Conservation (phyloP, 2,888 invertebrate genomes). For the Notodonta dromedarius region DNA sequence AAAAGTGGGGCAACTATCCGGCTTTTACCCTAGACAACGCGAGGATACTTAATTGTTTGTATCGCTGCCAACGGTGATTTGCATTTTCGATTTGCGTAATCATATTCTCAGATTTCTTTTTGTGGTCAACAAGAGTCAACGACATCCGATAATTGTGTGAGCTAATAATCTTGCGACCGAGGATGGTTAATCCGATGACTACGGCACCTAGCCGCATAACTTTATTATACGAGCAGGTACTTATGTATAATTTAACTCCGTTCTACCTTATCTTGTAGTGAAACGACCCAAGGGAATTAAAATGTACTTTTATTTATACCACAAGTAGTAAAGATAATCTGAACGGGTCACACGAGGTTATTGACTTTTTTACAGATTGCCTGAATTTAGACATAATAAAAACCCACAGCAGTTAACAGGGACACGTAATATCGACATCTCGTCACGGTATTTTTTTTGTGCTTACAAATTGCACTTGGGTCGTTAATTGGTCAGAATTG, state of each 20-base stretch:
- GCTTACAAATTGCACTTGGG: slow-evolving; percentile 69
- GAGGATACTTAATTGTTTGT: no score
- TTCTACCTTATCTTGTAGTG: background rate
- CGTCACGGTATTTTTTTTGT: slow-evolving; percentile 69
- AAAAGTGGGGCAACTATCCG: no score
- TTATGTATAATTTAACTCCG: background rate
- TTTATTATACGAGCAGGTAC: background rate
- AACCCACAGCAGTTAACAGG: slow-evolving; percentile 64
- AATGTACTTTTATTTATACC: slow-evolving; percentile 9
- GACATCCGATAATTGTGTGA: slow-evolving; percentile 16
- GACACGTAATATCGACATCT: slow-evolving; percentile 64
- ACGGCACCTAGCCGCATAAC: slow-evolving; percentile 3
- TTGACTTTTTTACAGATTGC: slow-evolving; percentile 28
- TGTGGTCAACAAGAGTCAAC: slow-evolving; percentile 19
- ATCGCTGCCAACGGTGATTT: slow-evolving; percentile 8
- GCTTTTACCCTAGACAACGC: no score
- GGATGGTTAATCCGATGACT: background rate
- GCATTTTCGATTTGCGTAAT: slow-evolving; percentile 31
- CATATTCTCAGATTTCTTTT: slow-evolving; percentile 15
- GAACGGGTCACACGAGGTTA: slow-evolving; percentile 25
- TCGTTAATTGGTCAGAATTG: slow-evolving; percentile 75
- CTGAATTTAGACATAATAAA: slow-evolving; percentile 16
- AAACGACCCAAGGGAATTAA: background rate
- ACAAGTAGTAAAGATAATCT: slow-evolving; percentile 9
- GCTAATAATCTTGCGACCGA: slow-evolving; percentile 8